phyloP scores from a whole-genome alignment of 2,797 vertebrate species.

The Dermochelys coriacea region DNA sequence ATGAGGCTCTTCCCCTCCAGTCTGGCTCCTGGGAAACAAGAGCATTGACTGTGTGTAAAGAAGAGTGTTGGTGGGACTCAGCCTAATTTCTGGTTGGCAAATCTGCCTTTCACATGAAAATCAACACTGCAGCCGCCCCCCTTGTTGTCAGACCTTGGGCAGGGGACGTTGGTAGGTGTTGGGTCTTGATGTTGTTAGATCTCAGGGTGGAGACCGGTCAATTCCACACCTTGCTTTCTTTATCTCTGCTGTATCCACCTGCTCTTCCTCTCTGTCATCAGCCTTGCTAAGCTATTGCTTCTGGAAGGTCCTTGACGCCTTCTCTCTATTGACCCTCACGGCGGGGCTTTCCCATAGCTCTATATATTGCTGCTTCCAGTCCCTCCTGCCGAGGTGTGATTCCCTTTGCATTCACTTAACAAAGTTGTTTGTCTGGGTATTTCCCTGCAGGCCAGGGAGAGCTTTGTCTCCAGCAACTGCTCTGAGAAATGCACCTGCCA shows the following conservation, averaged over 20 bases:
- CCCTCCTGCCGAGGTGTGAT: too few species aligned
- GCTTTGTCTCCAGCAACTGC: conserved; percentile 69
- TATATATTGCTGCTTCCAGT: background rate
- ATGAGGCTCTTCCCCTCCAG: background rate
- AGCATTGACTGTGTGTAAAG: background rate
- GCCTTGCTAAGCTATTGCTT: background rate
- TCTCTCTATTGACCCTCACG: background rate
- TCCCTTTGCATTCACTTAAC: background rate
- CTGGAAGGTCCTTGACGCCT: background rate
- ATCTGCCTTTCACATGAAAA: background rate
- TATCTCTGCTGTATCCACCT: background rate
- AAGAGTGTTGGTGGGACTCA: background rate
- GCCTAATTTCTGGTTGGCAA: background rate
- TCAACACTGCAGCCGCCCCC: background rate
- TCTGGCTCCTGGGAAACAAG: background rate
- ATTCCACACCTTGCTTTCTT: background rate
- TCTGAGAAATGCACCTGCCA: conserved; percentile 78
- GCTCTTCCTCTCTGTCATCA: background rate
- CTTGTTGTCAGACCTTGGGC: background rate
- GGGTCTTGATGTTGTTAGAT: background rate
- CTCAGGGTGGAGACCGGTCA: background rate
- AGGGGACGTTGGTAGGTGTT: background rate
- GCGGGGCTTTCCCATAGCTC: background rate
- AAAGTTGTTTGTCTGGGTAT: background rate
- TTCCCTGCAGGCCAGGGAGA: background rate